Percentiles rank a stretch among this genome's conserved stretches.
Conservation (phyloP, 2,113 vertebrate genomes). For the Nothoprocta perdicaria region DNA sequence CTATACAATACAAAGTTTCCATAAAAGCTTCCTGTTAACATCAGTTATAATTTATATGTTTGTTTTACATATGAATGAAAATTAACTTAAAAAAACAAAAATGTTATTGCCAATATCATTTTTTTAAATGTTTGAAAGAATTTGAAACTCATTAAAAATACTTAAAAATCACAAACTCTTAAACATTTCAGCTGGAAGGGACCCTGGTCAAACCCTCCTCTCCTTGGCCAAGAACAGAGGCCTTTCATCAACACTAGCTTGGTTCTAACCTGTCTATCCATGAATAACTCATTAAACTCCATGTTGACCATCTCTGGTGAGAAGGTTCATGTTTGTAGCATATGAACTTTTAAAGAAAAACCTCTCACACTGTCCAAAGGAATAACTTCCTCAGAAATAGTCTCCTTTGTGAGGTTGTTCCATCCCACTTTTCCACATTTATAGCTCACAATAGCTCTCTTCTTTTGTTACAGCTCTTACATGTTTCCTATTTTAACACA, state of each 20-base stretch:
- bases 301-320: not conserved
- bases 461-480: not conserved
- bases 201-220: not conserved
- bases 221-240: not conserved
- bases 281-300: not conserved
- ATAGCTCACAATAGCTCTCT: not conserved
- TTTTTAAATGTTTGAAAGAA: not conserved
- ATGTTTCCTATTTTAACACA: not conserved
- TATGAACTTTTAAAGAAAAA: not conserved
- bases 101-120: not conserved
- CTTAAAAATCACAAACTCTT: not conserved
- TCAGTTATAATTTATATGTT: not conserved
- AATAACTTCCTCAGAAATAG: not conserved
- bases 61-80: not conserved
- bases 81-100: not conserved
- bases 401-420: not conserved
- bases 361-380: not conserved
- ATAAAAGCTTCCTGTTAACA: not conserved
- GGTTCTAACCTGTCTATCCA: not conserved
- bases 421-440: not conserved
- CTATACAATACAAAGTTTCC: not conserved
- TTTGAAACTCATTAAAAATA: not conserved
- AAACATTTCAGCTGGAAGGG: not conserved
- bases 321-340: not conserved
- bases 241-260: not conserved